Conservation (phyloP, 2,113 vertebrate genomes). For the Sisor rabdophorus region DNA sequence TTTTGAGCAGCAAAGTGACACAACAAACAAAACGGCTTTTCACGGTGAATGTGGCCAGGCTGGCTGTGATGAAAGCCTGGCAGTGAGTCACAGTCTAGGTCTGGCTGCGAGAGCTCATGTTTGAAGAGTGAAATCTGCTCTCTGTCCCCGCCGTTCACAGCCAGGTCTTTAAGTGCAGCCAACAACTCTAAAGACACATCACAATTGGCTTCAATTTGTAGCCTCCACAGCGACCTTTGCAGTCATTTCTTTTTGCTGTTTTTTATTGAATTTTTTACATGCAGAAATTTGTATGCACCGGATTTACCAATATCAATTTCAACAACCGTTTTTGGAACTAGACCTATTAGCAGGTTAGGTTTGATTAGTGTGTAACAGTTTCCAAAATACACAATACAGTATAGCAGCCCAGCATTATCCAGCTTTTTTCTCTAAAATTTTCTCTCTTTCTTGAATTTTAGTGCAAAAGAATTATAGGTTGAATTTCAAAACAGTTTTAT, state of each 20-base stretch:
- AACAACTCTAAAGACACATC: constrained; percentile 69
- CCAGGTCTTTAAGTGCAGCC: constrained; percentile 85
- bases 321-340: constrained; percentile 54
- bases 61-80: constrained; percentile 51
- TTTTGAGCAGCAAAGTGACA: constrained; percentile 46
- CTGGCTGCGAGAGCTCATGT: constrained; percentile 78
- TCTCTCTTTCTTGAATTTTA: too few species aligned
- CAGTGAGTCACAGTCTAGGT: constrained; percentile 67
- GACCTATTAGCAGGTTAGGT: constrained; percentile 36
- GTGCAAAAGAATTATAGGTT: too few species aligned
- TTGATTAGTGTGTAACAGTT: constrained; percentile 61
- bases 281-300: neutral
- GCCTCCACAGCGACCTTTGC: constrained; percentile 10
- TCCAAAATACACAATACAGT: constrained; percentile 49
- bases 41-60: constrained; percentile 43
- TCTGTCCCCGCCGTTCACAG: constrained; percentile 76
- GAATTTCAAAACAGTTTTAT: neutral
- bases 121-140: constrained; percentile 84
- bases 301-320: too few species aligned
- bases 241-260: constrained; percentile 54
- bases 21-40: constrained; percentile 56
- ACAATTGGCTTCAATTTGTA: constrained; percentile 26
- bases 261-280: neutral
- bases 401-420: too few species aligned
- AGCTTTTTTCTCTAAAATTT: too few species aligned